Evolutionary conservation across 2,888 invertebrate species (phyloP), one percentile per base, ranked within the genome.

Genomic region (Cerceris ruficornis): DNA sequence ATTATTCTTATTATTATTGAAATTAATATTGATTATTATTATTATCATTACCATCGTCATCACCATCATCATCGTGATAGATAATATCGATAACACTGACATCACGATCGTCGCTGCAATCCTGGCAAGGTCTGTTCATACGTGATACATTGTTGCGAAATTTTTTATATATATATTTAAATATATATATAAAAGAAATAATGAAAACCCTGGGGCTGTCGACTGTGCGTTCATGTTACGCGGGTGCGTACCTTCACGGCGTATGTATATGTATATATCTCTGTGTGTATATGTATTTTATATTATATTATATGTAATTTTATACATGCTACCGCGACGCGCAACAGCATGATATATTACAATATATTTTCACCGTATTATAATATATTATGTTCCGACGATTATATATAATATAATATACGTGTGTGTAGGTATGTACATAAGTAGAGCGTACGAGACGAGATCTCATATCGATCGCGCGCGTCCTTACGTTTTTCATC

Each of bases 111-210:
- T 58, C 62, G 50, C 14, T 43, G 52, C 42, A 59, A 65, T 43
- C 50, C 52, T n/a, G 61, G 62, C 58, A 57, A 13, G 6, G 42
- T 7, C 55, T 64, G 54, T 17, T 52, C 65, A 57, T 69, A 28
- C 77, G 68, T 88, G 84, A 28, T 87, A 88, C 62, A 85, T 86
- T 83, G 79, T 77, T 79, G 83, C 84, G 84, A 85, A 80, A 85
- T 83, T 87, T 84, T 76, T 80, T 84, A 73, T 15, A 68, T 17
- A 46, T 41, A 11, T 46, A 39, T 71, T 41, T 58, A 64, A 7
- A 52, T 14, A 42, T 39, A 28, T 55, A 59, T 14, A 61, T 64
- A 58, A 41, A 7, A 8, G 13, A n/a, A 6, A 9, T 11, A 39
- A 9, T 7, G 14, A 28, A 28, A 28, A 28, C 28, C 28, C 28